Evolutionary conservation across 2,113 vertebrate species (phyloP).

Genomic region (Limnothrissa miodon): DNA sequence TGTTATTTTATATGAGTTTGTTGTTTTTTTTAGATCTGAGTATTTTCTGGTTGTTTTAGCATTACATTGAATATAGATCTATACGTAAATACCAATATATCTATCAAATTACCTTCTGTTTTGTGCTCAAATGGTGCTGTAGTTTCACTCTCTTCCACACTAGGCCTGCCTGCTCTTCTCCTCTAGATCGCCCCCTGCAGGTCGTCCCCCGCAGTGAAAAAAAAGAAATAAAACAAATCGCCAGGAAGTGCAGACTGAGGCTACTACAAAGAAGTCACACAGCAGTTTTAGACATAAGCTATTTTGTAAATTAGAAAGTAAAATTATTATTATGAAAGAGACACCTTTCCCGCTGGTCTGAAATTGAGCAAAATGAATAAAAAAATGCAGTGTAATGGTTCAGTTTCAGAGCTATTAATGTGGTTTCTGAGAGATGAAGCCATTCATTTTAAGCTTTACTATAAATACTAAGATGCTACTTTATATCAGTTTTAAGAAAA

Average conservation of each 20-base stretch:
- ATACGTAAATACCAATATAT: conserved; percentile 76
- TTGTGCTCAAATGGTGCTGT: conserved; percentile 53
- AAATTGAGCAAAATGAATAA: not conserved
- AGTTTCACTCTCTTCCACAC: conserved; percentile 43
- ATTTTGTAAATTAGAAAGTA: conserved; percentile 26
- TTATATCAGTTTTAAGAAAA: conserved; percentile 5
- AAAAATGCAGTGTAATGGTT: not conserved
- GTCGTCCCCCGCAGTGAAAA: not conserved
- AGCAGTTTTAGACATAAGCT: conserved; percentile 54
- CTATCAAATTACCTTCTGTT: conserved; percentile 49
- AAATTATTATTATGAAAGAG: conserved; percentile 3
- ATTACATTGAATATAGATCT: conserved; percentile 75
- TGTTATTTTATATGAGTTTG: conserved; percentile 51
- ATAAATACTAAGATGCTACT: conserved; percentile 6
- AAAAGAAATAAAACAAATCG: not conserved
- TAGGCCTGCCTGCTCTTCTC: conserved; percentile 35
- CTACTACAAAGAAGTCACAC: conserved; percentile 9
- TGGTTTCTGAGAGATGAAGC: not conserved
- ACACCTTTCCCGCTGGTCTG: not conserved
- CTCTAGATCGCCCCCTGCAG: conserved; percentile 23
- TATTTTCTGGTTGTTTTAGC: conserved; percentile 74
- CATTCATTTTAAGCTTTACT: conserved; percentile 14
- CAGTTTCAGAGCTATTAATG: not conserved
- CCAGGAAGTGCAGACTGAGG: conserved; percentile 9
- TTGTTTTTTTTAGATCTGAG: conserved; percentile 37